These are phyloP conservation scores for Nothobranchius furzeri DNA, from an alignment of 2,113 vertebrate species.

Conservation along the genomic window DNA sequence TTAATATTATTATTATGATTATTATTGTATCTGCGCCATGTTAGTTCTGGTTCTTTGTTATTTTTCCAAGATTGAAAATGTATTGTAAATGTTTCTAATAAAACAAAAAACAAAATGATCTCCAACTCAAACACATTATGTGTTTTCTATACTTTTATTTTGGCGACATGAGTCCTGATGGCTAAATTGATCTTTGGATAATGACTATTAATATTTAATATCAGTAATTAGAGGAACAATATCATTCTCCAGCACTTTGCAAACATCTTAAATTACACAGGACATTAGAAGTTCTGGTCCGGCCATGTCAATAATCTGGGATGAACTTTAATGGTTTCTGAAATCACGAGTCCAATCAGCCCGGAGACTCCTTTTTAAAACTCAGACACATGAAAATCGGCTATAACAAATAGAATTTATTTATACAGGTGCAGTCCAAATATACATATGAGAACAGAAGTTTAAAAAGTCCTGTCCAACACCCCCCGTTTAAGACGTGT, in stretches of 20 bases:
- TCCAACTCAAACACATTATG: conserved; percentile 23
- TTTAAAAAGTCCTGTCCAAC: conserved; percentile 58
- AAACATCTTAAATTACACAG: conserved; percentile 16
- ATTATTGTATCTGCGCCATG: conserved; percentile 84
- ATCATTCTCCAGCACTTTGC: conserved; percentile 6
- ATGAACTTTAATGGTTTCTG: no score
- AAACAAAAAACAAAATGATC: conserved; percentile 80
- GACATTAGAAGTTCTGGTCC: not conserved
- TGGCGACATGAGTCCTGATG: not conserved
- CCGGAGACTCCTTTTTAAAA: not conserved
- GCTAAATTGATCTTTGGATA: not conserved
- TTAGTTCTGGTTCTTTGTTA: conserved; percentile 84
- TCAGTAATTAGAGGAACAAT: conserved; percentile 10
- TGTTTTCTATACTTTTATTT: conserved; percentile 7
- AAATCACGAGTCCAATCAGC: not conserved
- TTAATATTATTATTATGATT: conserved; percentile 67
- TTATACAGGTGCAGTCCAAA: conserved; percentile 71
- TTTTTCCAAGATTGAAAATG: conserved; percentile 82
- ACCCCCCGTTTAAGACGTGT: conserved; percentile 61
- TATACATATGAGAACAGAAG: conserved; percentile 72
- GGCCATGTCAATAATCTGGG: not conserved
- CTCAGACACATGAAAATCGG: conserved; percentile 22
- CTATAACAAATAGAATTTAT: conserved; percentile 74
- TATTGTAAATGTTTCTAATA: conserved; percentile 89
- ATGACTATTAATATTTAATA: conserved; percentile 12